Evolutionary conservation across 1,140 invertebrate species (phyloP), one percentile per base, ranked within the genome.

Genomic region (Dendroctonus ponderosae): DNA sequence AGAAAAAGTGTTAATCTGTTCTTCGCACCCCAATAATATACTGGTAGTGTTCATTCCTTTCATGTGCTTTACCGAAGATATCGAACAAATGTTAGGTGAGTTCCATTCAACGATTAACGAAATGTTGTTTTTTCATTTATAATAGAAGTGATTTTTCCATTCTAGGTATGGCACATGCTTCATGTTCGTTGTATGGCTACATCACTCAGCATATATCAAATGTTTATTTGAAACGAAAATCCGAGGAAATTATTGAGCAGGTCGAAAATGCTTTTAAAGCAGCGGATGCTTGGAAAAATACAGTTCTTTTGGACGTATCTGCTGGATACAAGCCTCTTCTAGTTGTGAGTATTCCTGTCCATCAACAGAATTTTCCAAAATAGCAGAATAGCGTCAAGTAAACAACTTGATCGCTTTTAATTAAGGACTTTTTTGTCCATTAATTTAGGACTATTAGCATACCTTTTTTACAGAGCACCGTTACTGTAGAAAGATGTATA

Each of bases 131-230:
- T 39, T n/a, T n/a, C n/a, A n/a, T n/a, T n/a, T n/a, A n/a, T n/a
- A n/a, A n/a, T n/a, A n/a, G n/a, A n/a, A 49, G 26, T 26, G 1
- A 26, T 26, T 26, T 26, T 26, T 46, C n/a, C 26, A n/a, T 78
- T 80, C 61, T 74, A 88, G 85, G 64, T 82, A 60, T 66, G 64
- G 14, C 66, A 14, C 66, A 68, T 52, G 66, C 60, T 5, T 56
- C 83, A 49, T 90, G 86, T 75, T 85, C 86, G 40, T 80, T 94
- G 44, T 86, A 91, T 73, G 84, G 84, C 61, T 93, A 92, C 76
- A 80, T 94, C 49, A 85, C 85, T 38, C 86, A 90, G 71, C 91
- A 91, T 75, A 86, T 92, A 5, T 86, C 88, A 75, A 88, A 91
- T 73, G 86, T 83, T 53, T 89, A 86, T 76, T 76, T 88, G 26